These are phyloP conservation scores for Gallinago jamesoni DNA, from an alignment of 2,113 vertebrate species.

Conservation along the genomic window DNA sequence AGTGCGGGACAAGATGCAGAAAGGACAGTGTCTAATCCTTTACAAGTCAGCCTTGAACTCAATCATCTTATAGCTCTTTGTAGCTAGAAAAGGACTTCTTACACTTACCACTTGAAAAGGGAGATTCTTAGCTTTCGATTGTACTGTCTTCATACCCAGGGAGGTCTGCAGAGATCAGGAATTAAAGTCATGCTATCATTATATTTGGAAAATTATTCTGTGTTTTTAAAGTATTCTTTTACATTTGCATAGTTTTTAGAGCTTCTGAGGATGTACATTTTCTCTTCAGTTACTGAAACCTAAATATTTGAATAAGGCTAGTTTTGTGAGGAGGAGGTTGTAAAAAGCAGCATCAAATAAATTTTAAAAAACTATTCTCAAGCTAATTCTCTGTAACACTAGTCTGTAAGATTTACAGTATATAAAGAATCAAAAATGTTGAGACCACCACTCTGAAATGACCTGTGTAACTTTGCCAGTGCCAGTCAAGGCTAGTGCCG, in stretches of 20 bases:
- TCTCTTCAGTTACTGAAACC: background rate
- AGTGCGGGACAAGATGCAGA: constrained; percentile 4
- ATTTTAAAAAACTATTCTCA: background rate
- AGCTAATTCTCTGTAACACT: background rate
- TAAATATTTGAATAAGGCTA: background rate
- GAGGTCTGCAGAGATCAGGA: constrained; percentile 6
- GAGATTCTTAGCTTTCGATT: background rate
- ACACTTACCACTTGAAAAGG: constrained; percentile 15
- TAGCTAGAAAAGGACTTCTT: constrained; percentile 25
- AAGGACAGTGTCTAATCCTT: constrained; percentile 31
- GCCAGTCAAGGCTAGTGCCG: background rate
- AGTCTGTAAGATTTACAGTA: background rate
- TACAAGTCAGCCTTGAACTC: constrained; percentile 39
- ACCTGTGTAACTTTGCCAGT: background rate
- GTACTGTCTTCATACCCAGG: background rate
- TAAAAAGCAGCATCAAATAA: background rate
- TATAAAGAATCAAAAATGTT: background rate
- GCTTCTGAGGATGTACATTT: background rate
- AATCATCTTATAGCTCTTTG: constrained; percentile 28
- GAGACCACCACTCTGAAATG: background rate
- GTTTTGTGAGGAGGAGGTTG: background rate
- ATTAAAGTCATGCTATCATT: background rate
- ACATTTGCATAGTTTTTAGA: constrained; percentile 8
- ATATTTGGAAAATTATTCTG: background rate
- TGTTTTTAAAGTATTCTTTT: background rate